phyloP scores from a whole-genome alignment of 2,888 invertebrate species.

The Sipha maydis region DNA sequence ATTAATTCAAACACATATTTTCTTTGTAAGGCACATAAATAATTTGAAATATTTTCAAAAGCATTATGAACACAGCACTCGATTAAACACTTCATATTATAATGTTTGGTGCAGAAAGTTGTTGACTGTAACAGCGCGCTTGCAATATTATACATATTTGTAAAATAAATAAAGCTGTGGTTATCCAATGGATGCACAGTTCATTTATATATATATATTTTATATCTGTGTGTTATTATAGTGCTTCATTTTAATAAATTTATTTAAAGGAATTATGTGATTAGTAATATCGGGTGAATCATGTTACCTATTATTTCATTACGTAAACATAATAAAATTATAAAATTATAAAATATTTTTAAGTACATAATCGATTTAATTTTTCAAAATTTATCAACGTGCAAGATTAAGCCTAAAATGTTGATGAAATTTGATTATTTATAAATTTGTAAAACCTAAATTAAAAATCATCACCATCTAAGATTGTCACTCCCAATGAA shows the following conservation, averaged over 20 bases:
- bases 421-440: background rate
- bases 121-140: too few species aligned
- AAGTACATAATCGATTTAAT: background rate
- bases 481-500: background rate
- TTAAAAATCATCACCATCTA: background rate
- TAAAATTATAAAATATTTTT: background rate
- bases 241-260: background rate
- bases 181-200: background rate
- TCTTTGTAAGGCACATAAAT: background rate
- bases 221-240: too few species aligned
- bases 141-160: background rate
- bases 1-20: background rate
- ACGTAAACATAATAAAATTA: background rate
- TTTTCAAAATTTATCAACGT: background rate
- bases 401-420: background rate
- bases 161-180: too few species aligned
- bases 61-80: background rate
- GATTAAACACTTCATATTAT: background rate
- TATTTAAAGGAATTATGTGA: background rate
- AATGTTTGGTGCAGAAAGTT: background rate
- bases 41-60: conserved; percentile 5
- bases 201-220: too few species aligned
- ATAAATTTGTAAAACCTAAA: background rate
- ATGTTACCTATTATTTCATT: background rate
- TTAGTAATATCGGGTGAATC: background rate